phyloP scores from a whole-genome alignment of 92 coral and sea anemone genomes.

The Micromussa lordhowensis region DNA sequence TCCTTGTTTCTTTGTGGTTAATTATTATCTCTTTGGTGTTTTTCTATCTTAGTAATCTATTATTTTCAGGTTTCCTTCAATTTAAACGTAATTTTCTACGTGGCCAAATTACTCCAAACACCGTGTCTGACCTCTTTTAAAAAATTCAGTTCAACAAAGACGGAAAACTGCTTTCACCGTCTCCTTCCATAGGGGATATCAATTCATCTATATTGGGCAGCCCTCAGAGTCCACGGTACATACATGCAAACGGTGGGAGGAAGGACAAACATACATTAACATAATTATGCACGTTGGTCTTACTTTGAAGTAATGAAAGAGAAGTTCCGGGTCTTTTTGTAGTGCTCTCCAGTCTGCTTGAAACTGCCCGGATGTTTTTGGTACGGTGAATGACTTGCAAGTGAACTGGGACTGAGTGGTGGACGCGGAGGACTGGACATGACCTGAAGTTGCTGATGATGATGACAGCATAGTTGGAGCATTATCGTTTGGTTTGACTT shows the following conservation, averaged over 20 bases:
- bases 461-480: background rate
- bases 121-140: too few relatives aligned
- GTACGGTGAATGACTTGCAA: constrained; percentile 62
- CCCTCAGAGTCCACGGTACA: too few relatives aligned
- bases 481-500: constrained; percentile 15
- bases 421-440: background rate
- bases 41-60: background rate
- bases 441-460: background rate
- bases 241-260: too few relatives aligned
- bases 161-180: too few relatives aligned
- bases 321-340: constrained; percentile 68
- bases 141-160: too few relatives aligned
- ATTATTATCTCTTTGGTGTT: background rate
- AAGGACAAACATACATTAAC: too few relatives aligned
- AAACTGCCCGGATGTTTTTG: constrained; percentile 86
- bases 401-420: background rate
- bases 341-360: constrained; percentile 90
- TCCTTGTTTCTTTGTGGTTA: too few relatives aligned
- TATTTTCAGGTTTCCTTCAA: background rate
- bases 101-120: too few relatives aligned
- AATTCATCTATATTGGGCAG: too few relatives aligned
- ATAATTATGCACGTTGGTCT: background rate
- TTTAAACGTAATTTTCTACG: background rate
- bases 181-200: too few relatives aligned
- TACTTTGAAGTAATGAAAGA: constrained; percentile 46